Evolutionary conservation across 2,888 invertebrate genomes (phyloP), one percentile per base, ranked within the genome.

Genomic region (Itoplectis maculator): DNA sequence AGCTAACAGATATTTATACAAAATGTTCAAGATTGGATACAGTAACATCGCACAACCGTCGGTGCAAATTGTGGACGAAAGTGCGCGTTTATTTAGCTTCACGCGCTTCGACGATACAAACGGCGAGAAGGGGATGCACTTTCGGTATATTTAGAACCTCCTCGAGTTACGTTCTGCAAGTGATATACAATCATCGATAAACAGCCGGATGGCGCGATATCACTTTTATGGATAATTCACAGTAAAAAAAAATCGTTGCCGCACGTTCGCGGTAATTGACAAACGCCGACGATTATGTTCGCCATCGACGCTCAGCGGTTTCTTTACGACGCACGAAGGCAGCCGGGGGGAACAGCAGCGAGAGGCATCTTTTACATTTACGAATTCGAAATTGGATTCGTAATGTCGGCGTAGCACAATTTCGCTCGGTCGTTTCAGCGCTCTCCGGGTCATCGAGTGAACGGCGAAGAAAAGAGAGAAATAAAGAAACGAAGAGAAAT

Each of bases 1-100:
- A n/a, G n/a, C n/a, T n/a, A n/a, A n/a, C n/a, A n/a, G n/a, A n/a
- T n/a, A n/a, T n/a, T n/a, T n/a, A n/a, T n/a, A n/a, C n/a, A n/a
- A n/a, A n/a, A n/a, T n/a, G n/a, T n/a, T n/a, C n/a, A n/a, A n/a
- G n/a, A n/a, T n/a, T n/a, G n/a, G n/a, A n/a, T n/a, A n/a, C n/a
- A n/a, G 13, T 4, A 49, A 49, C n/a, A 29, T 74, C 40, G 6
- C 61, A 35, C 49, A 45, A 20, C 68, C 61, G 70, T 70, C 70
- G 23, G 63, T 29, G 35, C 42, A 74, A 81, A 81, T 63, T 65
- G 54, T 72, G 54, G 54, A 37, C 15, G 18, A n/a, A 73, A 35
- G 49, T 13, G n/a, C 15, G 49, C 49, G 5, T 65, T 40, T 18
- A 42, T 15, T 29, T 5, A 9, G 63, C 18, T 18, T 45, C 20